These are phyloP conservation scores for Helicoverpa zea DNA, from an alignment of 1,140 invertebrate genomes.

Conservation along the genomic window DNA sequence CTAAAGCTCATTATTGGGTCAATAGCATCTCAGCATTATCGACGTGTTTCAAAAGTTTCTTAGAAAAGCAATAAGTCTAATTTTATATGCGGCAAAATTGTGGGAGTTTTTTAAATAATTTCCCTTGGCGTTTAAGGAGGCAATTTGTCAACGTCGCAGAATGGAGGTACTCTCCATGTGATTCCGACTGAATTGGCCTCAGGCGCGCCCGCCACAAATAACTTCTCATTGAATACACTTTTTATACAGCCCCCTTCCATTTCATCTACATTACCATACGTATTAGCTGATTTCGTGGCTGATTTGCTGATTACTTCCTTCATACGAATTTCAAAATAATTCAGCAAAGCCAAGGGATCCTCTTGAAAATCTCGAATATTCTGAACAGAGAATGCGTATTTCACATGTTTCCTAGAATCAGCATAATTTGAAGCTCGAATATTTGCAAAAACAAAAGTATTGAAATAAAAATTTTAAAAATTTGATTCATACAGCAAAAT, in stretches of 20 bases:
- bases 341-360: slow-evolving; percentile 7
- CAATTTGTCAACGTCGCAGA: slow-evolving; percentile 62
- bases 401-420: slow-evolving; percentile 19
- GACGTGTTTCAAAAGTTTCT: background rate
- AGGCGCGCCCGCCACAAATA: slow-evolving; percentile 17
- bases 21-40: background rate
- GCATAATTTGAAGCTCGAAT: slow-evolving; percentile 3
- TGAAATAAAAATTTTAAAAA: too few relatives aligned
- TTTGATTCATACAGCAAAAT: background rate
- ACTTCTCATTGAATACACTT: slow-evolving; percentile 42
- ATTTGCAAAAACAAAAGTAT: background rate
- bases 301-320: slow-evolving; percentile 35
- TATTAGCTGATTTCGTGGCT: slow-evolving; percentile 35
- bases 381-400: background rate
- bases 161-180: slow-evolving; percentile 42
- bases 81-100: slow-evolving; percentile 29
- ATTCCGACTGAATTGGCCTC: slow-evolving; percentile 16
- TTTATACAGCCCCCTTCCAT: slow-evolving; percentile 27
- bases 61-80: slow-evolving; percentile 11
- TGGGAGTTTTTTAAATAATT: slow-evolving; percentile 62
- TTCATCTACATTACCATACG: slow-evolving; percentile 40
- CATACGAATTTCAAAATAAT: slow-evolving; percentile 39
- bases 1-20: slow-evolving; percentile 9
- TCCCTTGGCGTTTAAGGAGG: slow-evolving; percentile 51
- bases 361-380: slow-evolving; percentile 25